Percentiles rank a stretch among this genome's conserved stretches.
Evolutionary conservation across 2,888 invertebrate species (phyloP).

Genomic region (Hoplodrina ambigua): DNA sequence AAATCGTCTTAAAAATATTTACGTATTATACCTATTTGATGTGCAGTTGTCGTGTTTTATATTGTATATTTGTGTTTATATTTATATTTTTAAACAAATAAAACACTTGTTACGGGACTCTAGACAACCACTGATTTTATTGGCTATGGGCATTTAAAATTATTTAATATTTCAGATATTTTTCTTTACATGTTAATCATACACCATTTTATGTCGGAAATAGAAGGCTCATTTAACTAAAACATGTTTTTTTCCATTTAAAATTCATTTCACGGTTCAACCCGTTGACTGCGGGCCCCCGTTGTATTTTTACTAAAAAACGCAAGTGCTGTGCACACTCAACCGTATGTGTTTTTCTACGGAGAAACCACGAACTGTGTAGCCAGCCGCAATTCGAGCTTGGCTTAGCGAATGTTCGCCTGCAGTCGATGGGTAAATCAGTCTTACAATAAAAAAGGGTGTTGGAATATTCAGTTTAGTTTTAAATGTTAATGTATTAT

Average conservation of each 20-base stretch:
- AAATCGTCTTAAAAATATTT: conserved; percentile 1
- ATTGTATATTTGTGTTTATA: neutral
- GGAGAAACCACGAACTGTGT: no score
- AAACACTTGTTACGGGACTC: neutral
- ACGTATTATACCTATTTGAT: conserved; percentile 25
- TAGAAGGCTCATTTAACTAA: neutral
- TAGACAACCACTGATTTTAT: neutral
- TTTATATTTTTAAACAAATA: conserved; percentile 7
- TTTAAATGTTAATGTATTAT: conserved; percentile 38
- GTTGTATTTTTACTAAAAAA: no score
- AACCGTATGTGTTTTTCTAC: no score
- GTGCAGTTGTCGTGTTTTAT: conserved; percentile 8
- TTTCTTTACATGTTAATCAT: neutral
- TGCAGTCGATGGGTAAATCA: neutral
- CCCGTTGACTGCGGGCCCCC: neutral
- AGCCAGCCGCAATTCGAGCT: no score
- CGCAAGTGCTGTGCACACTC: no score
- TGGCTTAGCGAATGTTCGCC: no score
- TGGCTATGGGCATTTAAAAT: conserved; percentile 11
- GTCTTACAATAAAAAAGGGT: conserved; percentile 25
- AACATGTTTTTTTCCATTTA: conserved; percentile 14
- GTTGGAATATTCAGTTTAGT: conserved; percentile 2
- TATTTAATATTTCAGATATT: neutral
- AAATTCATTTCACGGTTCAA: conserved; percentile 5
- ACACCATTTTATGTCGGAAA: neutral